Percentiles rank a stretch among this genome's conserved stretches.
Conservation (phyloP, 2,797 vertebrate species). For the Siniperca obscura region DNA sequence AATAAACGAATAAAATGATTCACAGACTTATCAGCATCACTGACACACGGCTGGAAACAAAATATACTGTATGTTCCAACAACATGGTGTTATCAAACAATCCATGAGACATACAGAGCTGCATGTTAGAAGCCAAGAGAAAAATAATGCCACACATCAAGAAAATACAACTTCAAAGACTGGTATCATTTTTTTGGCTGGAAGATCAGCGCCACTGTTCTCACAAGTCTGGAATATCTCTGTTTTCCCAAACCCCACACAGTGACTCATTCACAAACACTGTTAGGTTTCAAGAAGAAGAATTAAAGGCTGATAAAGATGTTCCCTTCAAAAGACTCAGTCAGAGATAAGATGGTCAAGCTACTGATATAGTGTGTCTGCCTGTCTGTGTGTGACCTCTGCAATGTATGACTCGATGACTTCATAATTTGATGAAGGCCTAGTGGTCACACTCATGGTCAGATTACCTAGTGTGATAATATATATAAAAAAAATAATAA, state of each 20-base stretch:
- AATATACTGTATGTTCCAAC: background rate
- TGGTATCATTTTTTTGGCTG: constrained; percentile 26
- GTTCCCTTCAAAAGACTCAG: constrained; percentile 22
- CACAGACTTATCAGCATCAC: background rate
- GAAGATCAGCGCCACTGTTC: constrained; percentile 22
- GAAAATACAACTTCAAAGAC: constrained; percentile 39
- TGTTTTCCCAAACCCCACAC: constrained; percentile 22
- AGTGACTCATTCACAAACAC: constrained; percentile 47
- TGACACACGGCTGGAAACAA: background rate
- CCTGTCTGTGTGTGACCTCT: constrained; percentile 5
- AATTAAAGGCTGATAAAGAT: constrained; percentile 23
- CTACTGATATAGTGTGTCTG: constrained; percentile 15
- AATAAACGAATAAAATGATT: background rate
- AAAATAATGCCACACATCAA: constrained; percentile 3
- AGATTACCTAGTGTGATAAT: background rate
- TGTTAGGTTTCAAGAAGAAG: constrained; percentile 14
- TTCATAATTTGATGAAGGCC: background rate
- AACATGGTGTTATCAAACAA: background rate
- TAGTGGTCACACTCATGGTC: background rate
- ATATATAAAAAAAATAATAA: background rate
- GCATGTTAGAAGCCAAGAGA: constrained; percentile 9
- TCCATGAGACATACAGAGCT: background rate
- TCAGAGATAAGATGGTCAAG: constrained; percentile 27
- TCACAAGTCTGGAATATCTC: constrained; percentile 37
- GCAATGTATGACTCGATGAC: constrained; percentile 7